Evolutionary conservation across 1,140 invertebrate species (phyloP), one percentile per base, ranked within the genome.

Genomic region (Brachionus paranguensis): DNA sequence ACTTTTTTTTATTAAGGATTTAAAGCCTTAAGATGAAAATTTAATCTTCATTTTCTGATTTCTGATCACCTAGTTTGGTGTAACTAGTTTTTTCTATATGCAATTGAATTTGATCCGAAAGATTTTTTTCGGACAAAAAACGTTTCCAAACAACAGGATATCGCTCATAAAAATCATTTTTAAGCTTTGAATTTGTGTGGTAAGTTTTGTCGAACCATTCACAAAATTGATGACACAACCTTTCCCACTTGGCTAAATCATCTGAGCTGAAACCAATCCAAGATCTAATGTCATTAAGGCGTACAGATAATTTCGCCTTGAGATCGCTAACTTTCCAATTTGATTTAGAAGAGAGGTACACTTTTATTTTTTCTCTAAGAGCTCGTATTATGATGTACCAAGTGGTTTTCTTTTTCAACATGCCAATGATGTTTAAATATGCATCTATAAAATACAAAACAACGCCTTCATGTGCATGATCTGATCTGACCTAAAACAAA

Each of bases 331-430:
- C 11, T 24, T 79, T 24, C 72, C 70, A n/a, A 84, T 65, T 27
- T 14, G 84, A 50, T 72, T 65, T 20, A 76, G 85, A 20, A 68
- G 78, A 81, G 4, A 81, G n/a, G 12, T 64, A 81, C 14, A 27
- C 78, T 65, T 86, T 85, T 17, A 86, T 83, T 86, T 91, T 91
- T 84, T 91, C 90, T 68, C 90, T 84, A 8, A 91, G 86, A 29
- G 90, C 89, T 85, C 90, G 83, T 65, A 89, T 86, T 37, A 91
- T 87, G 53, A 91, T 90, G 85, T 91, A 91, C 88, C 90, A 91
- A 33, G 88, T 86, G 12, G 90, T 91, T 86, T 91, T 91, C 86
- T 90, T 90, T 85, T 91, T 91, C 27, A 90, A 85, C 6, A 91
- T 53, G 14, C 90, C 90, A 83, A 91, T 89, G 0, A 90, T 88